These are phyloP conservation scores for Oscheius sp. DNA, from an alignment of 2,888 invertebrate genomes.

Conservation along the genomic window DNA sequence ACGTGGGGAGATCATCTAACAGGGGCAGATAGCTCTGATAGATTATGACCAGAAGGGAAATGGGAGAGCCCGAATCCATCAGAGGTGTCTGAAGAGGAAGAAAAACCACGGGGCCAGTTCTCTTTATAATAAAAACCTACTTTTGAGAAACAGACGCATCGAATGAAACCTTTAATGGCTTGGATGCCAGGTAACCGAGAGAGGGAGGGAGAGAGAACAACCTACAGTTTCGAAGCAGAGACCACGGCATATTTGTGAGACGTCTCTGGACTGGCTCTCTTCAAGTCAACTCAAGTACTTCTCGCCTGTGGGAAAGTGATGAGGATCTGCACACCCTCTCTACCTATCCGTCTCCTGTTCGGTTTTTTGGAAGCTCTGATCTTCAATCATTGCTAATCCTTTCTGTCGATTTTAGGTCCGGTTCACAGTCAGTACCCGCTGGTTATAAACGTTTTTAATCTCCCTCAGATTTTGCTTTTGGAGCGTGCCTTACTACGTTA, in stretches of 20 bases:
- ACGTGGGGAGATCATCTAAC: background rate
- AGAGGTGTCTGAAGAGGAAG: background rate
- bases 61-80: constrained; percentile 24
- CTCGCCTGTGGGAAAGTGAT: constrained; percentile 14
- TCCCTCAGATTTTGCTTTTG: too few relatives aligned
- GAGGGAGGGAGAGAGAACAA: background rate
- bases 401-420: background rate
- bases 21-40: constrained; percentile 2
- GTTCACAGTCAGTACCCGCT: too few relatives aligned
- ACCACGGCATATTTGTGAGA: constrained; percentile 7
- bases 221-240: constrained; percentile 6
- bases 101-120: constrained; percentile 1
- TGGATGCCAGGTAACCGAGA: constrained; percentile 1
- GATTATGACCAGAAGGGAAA: constrained; percentile 8
- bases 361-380: too few relatives aligned
- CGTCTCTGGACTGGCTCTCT: background rate
- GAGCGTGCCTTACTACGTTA: too few relatives aligned
- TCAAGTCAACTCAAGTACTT: constrained; percentile 13
- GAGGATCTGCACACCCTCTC: background rate
- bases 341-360: background rate
- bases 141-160: background rate
- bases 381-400: background rate
- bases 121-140: background rate
- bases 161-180: constrained; percentile 9
- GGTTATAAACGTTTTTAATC: too few relatives aligned